Percentiles rank a stretch among this genome's conserved stretches.
These are phyloP conservation scores for Gouania willdenowi DNA, from an alignment of 2,797 vertebrate species.

Conservation along the genomic window DNA sequence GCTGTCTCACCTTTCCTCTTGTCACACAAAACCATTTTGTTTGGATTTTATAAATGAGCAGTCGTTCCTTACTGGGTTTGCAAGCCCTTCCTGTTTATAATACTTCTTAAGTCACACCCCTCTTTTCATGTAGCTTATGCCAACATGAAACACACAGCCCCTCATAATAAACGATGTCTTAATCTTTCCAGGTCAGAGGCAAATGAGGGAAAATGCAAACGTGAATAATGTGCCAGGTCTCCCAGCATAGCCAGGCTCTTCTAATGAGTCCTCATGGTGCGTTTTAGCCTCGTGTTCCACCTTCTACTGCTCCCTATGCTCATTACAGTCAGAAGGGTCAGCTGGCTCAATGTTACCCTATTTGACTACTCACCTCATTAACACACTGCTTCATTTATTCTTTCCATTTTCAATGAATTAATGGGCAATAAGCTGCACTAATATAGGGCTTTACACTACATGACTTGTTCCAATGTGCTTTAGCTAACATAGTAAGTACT, in stretches of 20 bases:
- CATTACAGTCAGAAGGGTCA: conserved; percentile 53
- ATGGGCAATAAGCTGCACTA: too few species aligned
- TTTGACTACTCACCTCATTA: conserved; percentile 75
- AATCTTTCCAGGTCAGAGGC: conserved; percentile 12
- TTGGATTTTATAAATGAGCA: conserved; percentile 10
- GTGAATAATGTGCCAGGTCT: conserved; percentile 13
- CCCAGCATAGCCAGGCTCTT: conserved; percentile 29
- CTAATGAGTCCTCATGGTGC: conserved; percentile 53
- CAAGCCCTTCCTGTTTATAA: neutral
- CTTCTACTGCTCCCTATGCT: conserved; percentile 21
- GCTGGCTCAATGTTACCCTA: conserved; percentile 49
- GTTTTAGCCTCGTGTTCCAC: conserved; percentile 40
- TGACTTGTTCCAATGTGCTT: too few species aligned
- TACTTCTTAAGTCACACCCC: neutral
- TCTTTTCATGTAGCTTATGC: too few species aligned
- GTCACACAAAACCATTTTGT: conserved; percentile 9
- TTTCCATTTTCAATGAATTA: conserved; percentile 21
- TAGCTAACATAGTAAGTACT: too few species aligned
- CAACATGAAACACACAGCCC: neutral
- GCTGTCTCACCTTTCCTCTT: conserved; percentile 30
- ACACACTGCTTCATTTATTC: conserved; percentile 50
- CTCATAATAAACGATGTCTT: neutral
- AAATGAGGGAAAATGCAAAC: conserved; percentile 11
- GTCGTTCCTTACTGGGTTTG: conserved; percentile 1
- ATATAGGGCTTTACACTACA: too few species aligned